Conservation (phyloP, 35 echinoderm and acorn worm species). For the Strongylocentrotus purpuratus region DNA sequence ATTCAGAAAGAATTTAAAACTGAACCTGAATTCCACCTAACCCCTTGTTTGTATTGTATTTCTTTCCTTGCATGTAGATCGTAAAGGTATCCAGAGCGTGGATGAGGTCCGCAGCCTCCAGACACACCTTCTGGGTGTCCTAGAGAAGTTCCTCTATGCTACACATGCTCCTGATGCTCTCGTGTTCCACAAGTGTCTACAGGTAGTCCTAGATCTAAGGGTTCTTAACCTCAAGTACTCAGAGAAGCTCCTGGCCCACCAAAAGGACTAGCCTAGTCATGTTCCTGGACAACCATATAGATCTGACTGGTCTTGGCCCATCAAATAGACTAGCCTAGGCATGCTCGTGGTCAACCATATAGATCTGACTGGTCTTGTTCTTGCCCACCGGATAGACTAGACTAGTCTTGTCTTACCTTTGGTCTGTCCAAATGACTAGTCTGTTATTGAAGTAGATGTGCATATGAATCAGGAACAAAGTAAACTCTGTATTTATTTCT, state of each 20-base stretch:
- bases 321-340: not conserved
- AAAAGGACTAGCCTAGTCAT: not conserved
- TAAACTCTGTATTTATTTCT: not conserved
- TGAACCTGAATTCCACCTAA: not conserved
- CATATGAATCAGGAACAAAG: not conserved
- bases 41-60: not conserved
- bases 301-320: not conserved
- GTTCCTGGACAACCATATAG: not conserved
- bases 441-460: not conserved
- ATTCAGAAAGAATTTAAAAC: no score
- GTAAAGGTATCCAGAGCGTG: conserved; percentile 65
- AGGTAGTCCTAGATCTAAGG: conserved; percentile 79
- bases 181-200: conserved; percentile 80
- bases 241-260: conserved; percentile 69
- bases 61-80: conserved; percentile 53
- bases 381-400: conserved; percentile 35
- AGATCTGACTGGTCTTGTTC: not conserved
- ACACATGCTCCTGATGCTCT: conserved; percentile 74
- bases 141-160: conserved; percentile 80
- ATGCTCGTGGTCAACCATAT: not conserved
- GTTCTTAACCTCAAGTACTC: conserved; percentile 76
- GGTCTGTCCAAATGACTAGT: not conserved
- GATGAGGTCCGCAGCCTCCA: conserved; percentile 68
- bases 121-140: conserved; percentile 56
- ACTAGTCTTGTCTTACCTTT: not conserved